Evolutionary conservation across 2,797 vertebrate genomes (phyloP), one percentile per base, ranked within the genome.

Genomic region (Falco rusticolus): DNA sequence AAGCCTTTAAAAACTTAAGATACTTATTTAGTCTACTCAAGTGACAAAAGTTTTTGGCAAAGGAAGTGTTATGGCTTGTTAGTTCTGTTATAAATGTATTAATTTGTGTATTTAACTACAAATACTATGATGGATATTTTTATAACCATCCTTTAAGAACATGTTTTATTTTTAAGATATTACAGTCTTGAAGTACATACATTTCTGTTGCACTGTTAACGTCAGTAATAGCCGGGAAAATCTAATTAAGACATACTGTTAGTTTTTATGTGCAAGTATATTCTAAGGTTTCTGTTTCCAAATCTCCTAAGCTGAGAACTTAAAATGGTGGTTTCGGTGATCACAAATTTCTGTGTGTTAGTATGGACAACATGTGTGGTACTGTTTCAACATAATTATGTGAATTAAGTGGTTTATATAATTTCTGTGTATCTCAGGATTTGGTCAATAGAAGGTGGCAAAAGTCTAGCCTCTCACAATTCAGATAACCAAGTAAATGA

Each of bases 11-110:
- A 87, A 90, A 76, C 75, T 70, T 60, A 43, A 87, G 34, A 76
- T 84, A 70, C 60, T 89, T 93, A 78, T 87, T 93, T 94, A 70
- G 93, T 85, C 64, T 92, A 79, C 16, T 48, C 39, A 41, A 63
- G 37, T 90, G 72, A 90, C 20, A 59, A 71, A 72, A 63, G n/a
- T 56, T 68, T 94, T 93, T 74, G 64, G 56, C 81, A 87, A 80
- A 82, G 21, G 39, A 64, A 66, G 31, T 82, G 50, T 87, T 87
- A 84, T 12, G 37, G n/a, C 43, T 41, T 84, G 53, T 86, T 90
- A 56, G 76, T 81, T 95, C 34, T 5, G 0, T 61, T 91, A 71
- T 76, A 93, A 88, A 94, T 89, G 37, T 53, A 85, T 64, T 81
- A 88, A 94, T 81, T 84, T 78, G 63, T 96, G 21, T 70, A 41